Conservation (phyloP, 1,140 invertebrate species). For the Cydia fagiglandana region DNA sequence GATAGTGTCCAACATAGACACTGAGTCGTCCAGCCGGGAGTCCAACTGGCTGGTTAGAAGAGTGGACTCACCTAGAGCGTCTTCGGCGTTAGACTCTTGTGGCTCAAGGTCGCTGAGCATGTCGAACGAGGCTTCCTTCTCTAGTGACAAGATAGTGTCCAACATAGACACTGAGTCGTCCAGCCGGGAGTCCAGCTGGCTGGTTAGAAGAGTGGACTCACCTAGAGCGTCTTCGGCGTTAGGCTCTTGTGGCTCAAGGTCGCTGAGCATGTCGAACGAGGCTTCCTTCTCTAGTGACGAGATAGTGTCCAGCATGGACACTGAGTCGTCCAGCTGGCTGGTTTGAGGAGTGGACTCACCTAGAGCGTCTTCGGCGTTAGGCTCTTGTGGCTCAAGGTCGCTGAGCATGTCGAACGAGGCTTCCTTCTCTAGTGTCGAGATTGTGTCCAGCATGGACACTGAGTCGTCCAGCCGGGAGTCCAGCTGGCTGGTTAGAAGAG, state of each 20-base stretch:
- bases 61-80: conserved; percentile 38
- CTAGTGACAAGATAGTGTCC: background rate
- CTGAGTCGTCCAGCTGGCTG: background rate
- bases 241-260: too few relatives aligned
- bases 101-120: conserved; percentile 41
- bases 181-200: too few relatives aligned
- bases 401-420: conserved; percentile 43
- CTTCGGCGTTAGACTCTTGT: conserved; percentile 35
- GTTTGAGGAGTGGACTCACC: conserved; percentile 34
- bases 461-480: too few relatives aligned
- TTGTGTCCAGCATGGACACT: too few relatives aligned
- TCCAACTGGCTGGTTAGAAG: too few relatives aligned
- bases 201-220: conserved; percentile 21
- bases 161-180: background rate
- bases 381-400: too few relatives aligned
- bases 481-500: too few relatives aligned
- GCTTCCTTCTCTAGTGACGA: conserved; percentile 31
- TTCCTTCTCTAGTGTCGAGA: background rate
- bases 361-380: conserved; percentile 33
- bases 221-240: conserved; percentile 37
- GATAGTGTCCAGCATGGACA: background rate
- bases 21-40: background rate
- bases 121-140: conserved; percentile 44
- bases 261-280: conserved; percentile 37
- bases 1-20: background rate